phyloP scores from a whole-genome alignment of 2,797 vertebrate genomes.

The Chelidonichthys spinosus region DNA sequence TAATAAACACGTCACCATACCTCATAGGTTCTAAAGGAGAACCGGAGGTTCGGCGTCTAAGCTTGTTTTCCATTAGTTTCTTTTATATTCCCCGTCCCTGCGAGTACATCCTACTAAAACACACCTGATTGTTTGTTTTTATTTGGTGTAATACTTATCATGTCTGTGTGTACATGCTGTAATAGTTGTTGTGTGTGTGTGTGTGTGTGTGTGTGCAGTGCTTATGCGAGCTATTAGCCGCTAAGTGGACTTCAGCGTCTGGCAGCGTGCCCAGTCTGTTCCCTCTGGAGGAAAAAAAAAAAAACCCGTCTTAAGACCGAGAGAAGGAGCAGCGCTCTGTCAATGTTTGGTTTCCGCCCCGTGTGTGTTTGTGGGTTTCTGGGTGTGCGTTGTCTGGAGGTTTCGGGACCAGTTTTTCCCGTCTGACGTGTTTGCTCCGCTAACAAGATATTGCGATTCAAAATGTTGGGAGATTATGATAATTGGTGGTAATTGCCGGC shows the following conservation, averaged over 20 bases:
- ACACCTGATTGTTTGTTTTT: slow-evolving; percentile 56
- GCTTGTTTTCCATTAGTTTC: neutral
- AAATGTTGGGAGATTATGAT: neutral
- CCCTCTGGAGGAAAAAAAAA: slow-evolving; percentile 50
- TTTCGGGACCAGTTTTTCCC: neutral
- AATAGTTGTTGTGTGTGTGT: slow-evolving; percentile 11
- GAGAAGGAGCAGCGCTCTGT: slow-evolving; percentile 71
- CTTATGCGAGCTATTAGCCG: slow-evolving; percentile 73
- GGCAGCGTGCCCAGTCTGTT: slow-evolving; percentile 69
- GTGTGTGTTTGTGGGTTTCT: slow-evolving; percentile 11
- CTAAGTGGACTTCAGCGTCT: slow-evolving; percentile 69
- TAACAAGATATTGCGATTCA: neutral
- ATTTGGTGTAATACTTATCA: slow-evolving; percentile 53
- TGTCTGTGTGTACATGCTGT: slow-evolving; percentile 27
- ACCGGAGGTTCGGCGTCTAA: neutral
- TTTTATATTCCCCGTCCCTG: neutral
- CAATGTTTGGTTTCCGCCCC: slow-evolving; percentile 74
- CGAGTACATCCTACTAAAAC: slow-evolving; percentile 29
- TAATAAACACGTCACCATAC: no score
- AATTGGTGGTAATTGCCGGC: neutral
- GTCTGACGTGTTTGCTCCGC: neutral
- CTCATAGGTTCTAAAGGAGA: no score
- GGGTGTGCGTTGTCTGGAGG: slow-evolving; percentile 9
- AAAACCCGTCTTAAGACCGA: slow-evolving; percentile 72
- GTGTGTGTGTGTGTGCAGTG: slow-evolving; percentile 28